phyloP scores from a whole-genome alignment of 2,888 invertebrate genomes.

The Pelosia muscerda region DNA sequence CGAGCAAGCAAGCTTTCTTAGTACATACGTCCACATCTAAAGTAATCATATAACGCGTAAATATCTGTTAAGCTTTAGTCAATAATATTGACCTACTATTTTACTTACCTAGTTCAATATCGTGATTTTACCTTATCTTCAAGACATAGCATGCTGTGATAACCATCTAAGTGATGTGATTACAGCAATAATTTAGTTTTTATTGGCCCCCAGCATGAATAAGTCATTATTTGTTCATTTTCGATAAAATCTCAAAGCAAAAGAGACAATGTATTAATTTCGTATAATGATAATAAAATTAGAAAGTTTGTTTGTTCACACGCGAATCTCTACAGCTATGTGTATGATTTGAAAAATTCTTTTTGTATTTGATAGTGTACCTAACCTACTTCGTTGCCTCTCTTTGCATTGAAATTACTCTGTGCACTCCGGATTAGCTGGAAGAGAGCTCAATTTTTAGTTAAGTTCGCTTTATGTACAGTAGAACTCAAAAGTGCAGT shows the following conservation, averaged over 20 bases:
- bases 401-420: no score
- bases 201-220: conserved; percentile 35
- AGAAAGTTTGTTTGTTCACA: background rate
- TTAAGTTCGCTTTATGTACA: no score
- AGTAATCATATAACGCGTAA: no score
- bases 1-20: no score
- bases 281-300: background rate
- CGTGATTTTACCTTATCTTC: background rate
- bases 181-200: conserved; percentile 33
- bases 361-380: background rate
- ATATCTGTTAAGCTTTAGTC: no score
- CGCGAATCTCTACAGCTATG: background rate
- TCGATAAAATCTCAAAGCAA: conserved; percentile 24
- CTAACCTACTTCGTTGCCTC: no score
- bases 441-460: no score
- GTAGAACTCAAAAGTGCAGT: no score
- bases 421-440: no score
- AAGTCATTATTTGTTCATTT: conserved; percentile 36
- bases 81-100: background rate
- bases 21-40: no score
- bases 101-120: background rate
- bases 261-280: conserved; percentile 9
- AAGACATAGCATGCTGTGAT: conserved; percentile 32
- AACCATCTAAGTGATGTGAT: conserved; percentile 38
- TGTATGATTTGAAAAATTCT: no score